Percentiles rank a stretch among this genome's conserved stretches.
Evolutionary conservation across 2,888 invertebrate genomes (phyloP).

Genomic region (Zelleria hepariella): DNA sequence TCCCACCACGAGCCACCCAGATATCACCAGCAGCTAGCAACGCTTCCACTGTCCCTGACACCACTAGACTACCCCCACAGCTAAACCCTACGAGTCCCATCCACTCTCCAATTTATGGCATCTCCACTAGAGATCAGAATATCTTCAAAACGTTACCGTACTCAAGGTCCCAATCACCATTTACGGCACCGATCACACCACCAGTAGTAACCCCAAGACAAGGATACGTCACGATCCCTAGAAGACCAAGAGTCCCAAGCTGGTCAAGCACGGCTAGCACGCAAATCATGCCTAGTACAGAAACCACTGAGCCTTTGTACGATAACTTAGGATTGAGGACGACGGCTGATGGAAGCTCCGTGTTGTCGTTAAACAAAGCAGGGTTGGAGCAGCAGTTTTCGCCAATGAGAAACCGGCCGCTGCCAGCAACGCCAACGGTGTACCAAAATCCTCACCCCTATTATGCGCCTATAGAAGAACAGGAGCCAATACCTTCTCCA

Average conservation of each 20-base stretch:
- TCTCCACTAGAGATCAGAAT: conserved; percentile 68
- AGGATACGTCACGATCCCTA: conserved; percentile 89
- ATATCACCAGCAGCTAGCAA: conserved; percentile 86
- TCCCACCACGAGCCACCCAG: conserved; percentile 79
- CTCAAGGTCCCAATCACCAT: conserved; percentile 83
- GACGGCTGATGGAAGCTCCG: conserved; percentile 89
- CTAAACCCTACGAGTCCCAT: conserved; percentile 76
- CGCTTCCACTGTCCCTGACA: conserved; percentile 84
- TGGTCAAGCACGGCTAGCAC: conserved; percentile 80
- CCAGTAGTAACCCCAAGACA: conserved; percentile 80
- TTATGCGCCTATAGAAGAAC: conserved; percentile 69
- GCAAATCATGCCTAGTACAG: conserved; percentile 60
- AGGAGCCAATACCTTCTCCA: conserved; percentile 63
- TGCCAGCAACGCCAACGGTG: conserved; percentile 74
- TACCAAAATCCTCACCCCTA: conserved; percentile 54
- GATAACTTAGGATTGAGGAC: conserved; percentile 89
- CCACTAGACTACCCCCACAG: conserved; percentile 73
- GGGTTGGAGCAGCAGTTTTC: conserved; percentile 67
- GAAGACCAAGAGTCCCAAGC: conserved; percentile 85
- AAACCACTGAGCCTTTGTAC: conserved; percentile 83
- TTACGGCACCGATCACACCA: conserved; percentile 74
- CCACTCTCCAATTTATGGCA: conserved; percentile 76
- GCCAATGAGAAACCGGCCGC: conserved; percentile 75
- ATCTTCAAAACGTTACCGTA: conserved; percentile 86
- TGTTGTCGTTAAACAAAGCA: conserved; percentile 82